Percentiles rank a stretch among this genome's conserved stretches.
phyloP scores from a whole-genome alignment of 1,140 invertebrate genomes.

The Ylistrum balloti region DNA sequence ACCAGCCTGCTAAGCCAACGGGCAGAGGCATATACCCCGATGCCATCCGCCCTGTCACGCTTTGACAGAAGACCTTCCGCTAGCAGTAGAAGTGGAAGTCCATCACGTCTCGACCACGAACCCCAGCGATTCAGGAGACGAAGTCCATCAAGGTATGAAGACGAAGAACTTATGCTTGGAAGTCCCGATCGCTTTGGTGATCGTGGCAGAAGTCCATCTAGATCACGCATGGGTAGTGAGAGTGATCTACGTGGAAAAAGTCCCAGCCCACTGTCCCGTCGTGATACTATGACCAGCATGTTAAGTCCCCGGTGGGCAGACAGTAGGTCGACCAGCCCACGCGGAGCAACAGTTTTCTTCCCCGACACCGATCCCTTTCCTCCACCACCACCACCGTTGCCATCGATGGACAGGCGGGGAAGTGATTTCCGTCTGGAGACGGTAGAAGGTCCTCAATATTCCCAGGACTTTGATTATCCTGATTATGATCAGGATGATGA shows the following conservation, averaged over 20 bases:
- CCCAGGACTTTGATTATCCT: slow-evolving; percentile 56
- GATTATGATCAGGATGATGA: slow-evolving; percentile 51
- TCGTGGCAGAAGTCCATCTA: slow-evolving; percentile 71
- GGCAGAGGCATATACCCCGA: slow-evolving; percentile 17
- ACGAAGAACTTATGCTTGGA: slow-evolving; percentile 71
- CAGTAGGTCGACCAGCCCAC: slow-evolving; percentile 74
- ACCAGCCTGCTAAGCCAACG: slow-evolving; percentile 59
- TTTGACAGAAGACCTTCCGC: slow-evolving; percentile 60
- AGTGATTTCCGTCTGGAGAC: slow-evolving; percentile 62
- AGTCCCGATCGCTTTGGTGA: slow-evolving; percentile 74
- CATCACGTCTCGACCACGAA: slow-evolving; percentile 66
- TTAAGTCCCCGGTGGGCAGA: slow-evolving; percentile 76
- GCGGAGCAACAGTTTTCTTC: slow-evolving; percentile 74
- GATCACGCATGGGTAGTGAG: slow-evolving; percentile 76
- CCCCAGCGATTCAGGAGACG: slow-evolving; percentile 58
- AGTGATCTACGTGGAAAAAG: slow-evolving; percentile 74
- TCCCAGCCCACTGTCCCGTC: slow-evolving; percentile 67
- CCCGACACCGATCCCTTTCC: slow-evolving; percentile 73
- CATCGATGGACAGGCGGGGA: slow-evolving; percentile 52
- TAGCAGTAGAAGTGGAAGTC: slow-evolving; percentile 69
- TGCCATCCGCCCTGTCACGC: slow-evolving; percentile 43
- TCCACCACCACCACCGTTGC: slow-evolving; percentile 58
- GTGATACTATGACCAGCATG: slow-evolving; percentile 68
- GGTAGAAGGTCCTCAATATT: slow-evolving; percentile 55
- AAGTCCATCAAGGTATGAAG: slow-evolving; percentile 74